Evolutionary conservation across 2,797 vertebrate species (phyloP), one percentile per base, ranked within the genome.

Genomic region (Hoplostethus mediterraneus): DNA sequence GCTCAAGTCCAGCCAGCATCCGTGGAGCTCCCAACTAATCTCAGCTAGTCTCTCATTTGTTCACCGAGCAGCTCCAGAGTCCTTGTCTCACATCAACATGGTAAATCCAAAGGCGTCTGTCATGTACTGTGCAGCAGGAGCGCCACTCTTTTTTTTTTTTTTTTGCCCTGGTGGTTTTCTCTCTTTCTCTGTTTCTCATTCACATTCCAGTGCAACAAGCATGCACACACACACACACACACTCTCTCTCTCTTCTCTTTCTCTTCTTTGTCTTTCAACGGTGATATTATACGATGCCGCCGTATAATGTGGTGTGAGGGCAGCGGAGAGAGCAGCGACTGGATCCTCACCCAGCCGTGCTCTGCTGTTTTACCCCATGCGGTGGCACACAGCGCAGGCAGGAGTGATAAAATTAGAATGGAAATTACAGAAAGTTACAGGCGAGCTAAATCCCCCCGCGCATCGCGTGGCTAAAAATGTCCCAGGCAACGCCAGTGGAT

Each of bases 401-500:
- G 79, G 80, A 89, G 88, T 87, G 93, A 94, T 95, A 95, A 94
- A 94, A 95, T 95, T 95, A 94, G 94, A 95, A 92, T 92, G 91
- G 91, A 94, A 93, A 94, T 94, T 94, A 93, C 90, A 93, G 91
- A 93, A 94, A 93, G 92, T 95, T 95, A 93, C 91, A 92, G 92
- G 91, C 90, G 89, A 94, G 93, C 92, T 92, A 93, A 94, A 94
- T 90, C 90, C 93, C 91, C 93, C 89, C 67, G 83, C 91, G 90
- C 90, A 94, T 93, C 90, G 90, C 81, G 79, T 87, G 92, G 93
- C 94, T 94, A 95, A 94, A 95, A 95, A 95, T 95, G 94, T 94
- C 93, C 93, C 90, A 88, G 91, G 90, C 91, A 93, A 95, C 93
- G 94, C 93, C 94, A 91, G 91, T 93, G 94, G 94, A 95, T 94